Base-by-base conservation (phyloP, 1,140 invertebrate genomes). In the Anastrepha ludens region DNA sequence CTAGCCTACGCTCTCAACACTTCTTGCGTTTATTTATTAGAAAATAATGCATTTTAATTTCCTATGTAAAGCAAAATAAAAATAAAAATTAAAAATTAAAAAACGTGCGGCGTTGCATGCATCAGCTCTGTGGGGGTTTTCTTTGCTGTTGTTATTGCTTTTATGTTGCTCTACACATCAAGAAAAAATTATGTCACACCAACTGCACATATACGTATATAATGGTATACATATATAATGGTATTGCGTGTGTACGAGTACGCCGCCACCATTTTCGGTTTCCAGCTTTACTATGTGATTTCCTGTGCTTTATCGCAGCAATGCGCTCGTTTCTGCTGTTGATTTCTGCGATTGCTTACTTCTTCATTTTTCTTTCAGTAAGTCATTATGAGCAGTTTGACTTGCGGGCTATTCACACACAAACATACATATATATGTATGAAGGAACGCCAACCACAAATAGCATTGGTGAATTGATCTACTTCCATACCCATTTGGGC, bases 1-100 rank as follows among this genome's bases (percentile, higher is more conserved):
- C n/a, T 20, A 8, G 74, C 74, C 2, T 29, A 81, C 47, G 74
- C n/a, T 50, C 41, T 81, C 74, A 50, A 55, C 50, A 55, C 47
- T 20, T 29, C 47, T 9, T 55, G 17, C 8, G 47, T 0, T 58
- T 81, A 29, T 81, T 81, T 81, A 81, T 81, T 29, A 81, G 74
- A 55, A 81, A 81, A 81, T 81, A 81, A 81, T 81, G 74, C 47
- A 81, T 81, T 20, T 20, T 55, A 81, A 55, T 55, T 81, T 81
- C 8, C 74, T n/a, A 81, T 20, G 41, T 47, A 74, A 74, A 47
- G 15, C 47, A 44, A 15, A 74, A 50, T 15, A 2, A 39, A 41
- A 67, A 41, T 13, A 0, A 58, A 58, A 58, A 64, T n/a, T 13
- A 64, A 64, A 64, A 64, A 13, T 5, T 15, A 13, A 64, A 9